phyloP scores from a whole-genome alignment of 2,888 invertebrate species.

The Mycogona germanica region DNA sequence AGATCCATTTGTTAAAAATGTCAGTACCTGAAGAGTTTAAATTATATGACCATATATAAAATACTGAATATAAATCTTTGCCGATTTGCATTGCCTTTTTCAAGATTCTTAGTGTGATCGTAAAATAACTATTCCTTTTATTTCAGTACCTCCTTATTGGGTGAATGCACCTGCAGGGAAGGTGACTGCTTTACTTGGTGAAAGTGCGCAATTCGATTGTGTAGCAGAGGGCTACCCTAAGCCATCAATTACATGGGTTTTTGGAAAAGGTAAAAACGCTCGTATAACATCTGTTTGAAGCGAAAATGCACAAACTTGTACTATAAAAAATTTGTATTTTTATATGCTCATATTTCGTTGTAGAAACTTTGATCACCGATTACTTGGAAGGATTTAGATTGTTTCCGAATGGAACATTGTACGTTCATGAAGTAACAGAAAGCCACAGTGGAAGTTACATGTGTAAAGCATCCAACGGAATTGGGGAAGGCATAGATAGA shows the following conservation, averaged over 20 bases:
- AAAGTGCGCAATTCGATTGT: constrained; percentile 28
- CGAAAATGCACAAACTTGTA: neutral
- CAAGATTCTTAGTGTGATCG: too few species aligned
- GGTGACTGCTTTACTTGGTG: constrained; percentile 1
- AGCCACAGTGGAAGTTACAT: constrained; percentile 33
- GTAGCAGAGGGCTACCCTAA: constrained; percentile 32
- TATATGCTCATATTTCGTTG: too few species aligned
- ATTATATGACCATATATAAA: too few species aligned
- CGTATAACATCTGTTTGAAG: too few species aligned
- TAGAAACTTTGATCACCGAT: too few species aligned
- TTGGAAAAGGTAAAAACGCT: constrained; percentile 52
- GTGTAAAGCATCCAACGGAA: constrained; percentile 33
- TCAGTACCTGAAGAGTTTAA: too few species aligned
- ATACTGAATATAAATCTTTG: too few species aligned
- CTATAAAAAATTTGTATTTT: neutral
- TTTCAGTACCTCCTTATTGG: constrained; percentile 17
- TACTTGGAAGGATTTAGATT: neutral
- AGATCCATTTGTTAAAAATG: too few species aligned
- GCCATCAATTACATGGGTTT: constrained; percentile 40
- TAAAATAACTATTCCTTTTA: too few species aligned
- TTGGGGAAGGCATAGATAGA: constrained; percentile 34
- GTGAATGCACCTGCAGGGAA: neutral
- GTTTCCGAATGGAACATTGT: constrained; percentile 31
- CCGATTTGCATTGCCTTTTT: too few species aligned
- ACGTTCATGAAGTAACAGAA: constrained; percentile 43